Base-by-base conservation (phyloP, 2,113 vertebrate species). In the Nannospalax galili region DNA sequence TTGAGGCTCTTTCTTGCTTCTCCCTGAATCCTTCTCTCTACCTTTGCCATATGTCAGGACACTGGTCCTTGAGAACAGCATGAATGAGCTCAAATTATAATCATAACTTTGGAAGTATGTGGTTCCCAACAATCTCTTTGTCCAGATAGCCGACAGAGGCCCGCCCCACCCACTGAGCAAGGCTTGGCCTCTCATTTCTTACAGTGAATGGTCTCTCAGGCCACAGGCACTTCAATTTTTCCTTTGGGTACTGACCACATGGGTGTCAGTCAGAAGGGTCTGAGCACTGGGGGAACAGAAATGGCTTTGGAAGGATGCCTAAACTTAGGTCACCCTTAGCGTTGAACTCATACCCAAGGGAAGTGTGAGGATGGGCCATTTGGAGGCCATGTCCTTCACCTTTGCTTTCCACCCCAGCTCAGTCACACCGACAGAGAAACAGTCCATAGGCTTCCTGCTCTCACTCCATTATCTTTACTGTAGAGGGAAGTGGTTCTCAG, bases 51-150 rank as follows among this genome's bases (percentile, higher is more conserved):
- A 7, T 56, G 86, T 45, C 62, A 85, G 78, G 72, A 81, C 19
- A 35, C 17, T 24, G 45, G 91, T 32, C 82, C 56, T 45, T 40
- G 52, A 56, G 52, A 77, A 74, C 10, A 32, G 52, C 35, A 80
- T 86, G 60, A 73, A 22, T 87, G 87, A 84, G n/a, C 80, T 69
- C 88, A 87, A 72, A 72, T 0, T 35, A 45, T 82, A 60, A 80
- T 45, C 88, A 73, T 79, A 89, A 81, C 52, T 80, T 89, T 19
- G 80, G 42, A 95, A 77, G 72, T 67, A 45, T 1, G 70, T 52
- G 35, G 89, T 80, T 64, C 37, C 60, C 75, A 93, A 77, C 79
- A 40, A 69, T 85, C 79, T 78, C 84, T 96, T 95, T 97, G 95
- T 97, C 85, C 52, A 42, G 30, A 79, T 82, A 67, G 56, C 84